A percentile compares a stretch with the other conserved stretches of the same genome.
Conservation (phyloP, 2,888 invertebrate species). For the Aricia artaxerxes region DNA sequence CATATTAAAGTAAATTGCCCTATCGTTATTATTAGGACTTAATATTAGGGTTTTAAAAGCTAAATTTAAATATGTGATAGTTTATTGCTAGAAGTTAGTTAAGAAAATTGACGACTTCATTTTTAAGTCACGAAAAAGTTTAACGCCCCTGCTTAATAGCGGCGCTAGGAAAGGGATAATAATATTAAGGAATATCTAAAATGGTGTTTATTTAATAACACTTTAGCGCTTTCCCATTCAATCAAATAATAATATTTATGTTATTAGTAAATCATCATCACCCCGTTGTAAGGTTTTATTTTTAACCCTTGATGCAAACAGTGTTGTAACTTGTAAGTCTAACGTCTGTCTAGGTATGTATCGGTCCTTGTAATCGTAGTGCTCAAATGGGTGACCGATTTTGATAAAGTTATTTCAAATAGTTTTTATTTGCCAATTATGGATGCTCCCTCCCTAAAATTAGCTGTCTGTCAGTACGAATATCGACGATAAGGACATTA, state of each 20-base stretch:
- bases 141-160: slow-evolving; percentile 39
- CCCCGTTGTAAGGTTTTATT: neutral
- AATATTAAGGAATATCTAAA: slow-evolving; percentile 23
- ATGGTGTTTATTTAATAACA: slow-evolving; percentile 31
- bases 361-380: no score
- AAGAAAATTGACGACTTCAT: neutral
- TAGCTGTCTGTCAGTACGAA: no score
- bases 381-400: no score
- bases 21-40: neutral
- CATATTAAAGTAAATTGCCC: neutral
- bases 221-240: slow-evolving; percentile 8
- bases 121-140: slow-evolving; percentile 43
- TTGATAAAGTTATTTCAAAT: no score
- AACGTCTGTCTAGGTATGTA: no score
- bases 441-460: no score
- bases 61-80: no score
- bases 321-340: no score
- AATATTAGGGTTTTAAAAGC: no score
- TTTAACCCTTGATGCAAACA: neutral
- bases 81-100: no score
- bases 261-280: neutral
- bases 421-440: no score
- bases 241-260: slow-evolving; percentile 8
- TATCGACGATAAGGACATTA: no score
- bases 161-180: slow-evolving; percentile 28